Evolutionary conservation across 1,140 invertebrate genomes (phyloP).

Genomic region (Orussus abietinus): DNA sequence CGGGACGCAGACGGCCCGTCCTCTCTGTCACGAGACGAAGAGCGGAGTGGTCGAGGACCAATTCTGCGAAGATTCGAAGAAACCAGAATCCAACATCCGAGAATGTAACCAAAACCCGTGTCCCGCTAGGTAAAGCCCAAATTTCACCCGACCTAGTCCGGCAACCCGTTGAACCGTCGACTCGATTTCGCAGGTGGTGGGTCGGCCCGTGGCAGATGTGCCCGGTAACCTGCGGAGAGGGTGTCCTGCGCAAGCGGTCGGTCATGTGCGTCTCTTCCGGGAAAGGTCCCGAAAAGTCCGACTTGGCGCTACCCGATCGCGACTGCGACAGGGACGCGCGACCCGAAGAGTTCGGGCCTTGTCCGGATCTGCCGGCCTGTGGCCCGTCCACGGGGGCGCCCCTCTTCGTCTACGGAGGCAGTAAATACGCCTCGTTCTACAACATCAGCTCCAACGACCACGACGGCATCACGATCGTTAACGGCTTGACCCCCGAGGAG

Average conservation of each 20-base stretch:
- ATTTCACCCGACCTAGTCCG: neutral
- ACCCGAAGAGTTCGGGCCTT: conserved; percentile 63
- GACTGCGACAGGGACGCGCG: conserved; percentile 59
- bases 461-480: conserved; percentile 27
- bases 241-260: conserved; percentile 60
- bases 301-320: conserved; percentile 65
- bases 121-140: conserved; percentile 60
- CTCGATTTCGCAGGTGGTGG: conserved; percentile 62
- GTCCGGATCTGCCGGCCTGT: conserved; percentile 60
- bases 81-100: conserved; percentile 59
- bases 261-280: conserved; percentile 68
- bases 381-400: conserved; percentile 28
- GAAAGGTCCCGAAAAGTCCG: conserved; percentile 56
- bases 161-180: neutral
- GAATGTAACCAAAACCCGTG: conserved; percentile 69
- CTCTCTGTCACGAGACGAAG: conserved; percentile 64
- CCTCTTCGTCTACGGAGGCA: conserved; percentile 33
- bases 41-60: conserved; percentile 63
- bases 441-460: conserved; percentile 37
- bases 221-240: conserved; percentile 67
- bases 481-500: conserved; percentile 29
- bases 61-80: conserved; percentile 59
- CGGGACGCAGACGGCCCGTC: conserved; percentile 62
- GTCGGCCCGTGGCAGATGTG: conserved; percentile 79
- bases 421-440: conserved; percentile 35